Percentiles rank a stretch among this genome's conserved stretches.
phyloP scores from a whole-genome alignment of 2,797 vertebrate species.

The Malacoraja senta region DNA sequence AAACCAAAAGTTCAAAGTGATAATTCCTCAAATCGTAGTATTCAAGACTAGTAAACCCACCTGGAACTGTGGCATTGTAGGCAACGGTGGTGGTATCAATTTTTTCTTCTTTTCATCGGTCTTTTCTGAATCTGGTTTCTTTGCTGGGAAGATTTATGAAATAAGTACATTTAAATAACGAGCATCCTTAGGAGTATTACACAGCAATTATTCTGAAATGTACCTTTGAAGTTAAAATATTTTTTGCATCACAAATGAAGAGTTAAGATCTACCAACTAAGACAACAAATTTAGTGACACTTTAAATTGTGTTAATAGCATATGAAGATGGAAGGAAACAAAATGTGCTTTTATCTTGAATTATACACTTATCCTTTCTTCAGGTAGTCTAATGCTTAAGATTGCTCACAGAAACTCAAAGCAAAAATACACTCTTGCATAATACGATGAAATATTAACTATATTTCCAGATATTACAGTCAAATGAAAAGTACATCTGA shows the following conservation, averaged over 20 bases:
- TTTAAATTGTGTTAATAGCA: not conserved
- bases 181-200: not conserved
- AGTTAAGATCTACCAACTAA: not conserved
- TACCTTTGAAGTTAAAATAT: not conserved
- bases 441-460: not conserved
- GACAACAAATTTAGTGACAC: too few species aligned
- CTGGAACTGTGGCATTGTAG: slow-evolving; percentile 78
- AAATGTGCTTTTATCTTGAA: not conserved
- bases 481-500: not conserved
- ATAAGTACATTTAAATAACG: slow-evolving; percentile 46
- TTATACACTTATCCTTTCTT: not conserved
- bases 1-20: not conserved
- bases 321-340: not conserved
- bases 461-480: not conserved
- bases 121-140: slow-evolving; percentile 69
- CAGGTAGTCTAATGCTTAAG: not conserved
- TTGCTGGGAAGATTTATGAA: slow-evolving; percentile 69
- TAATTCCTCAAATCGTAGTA: not conserved
- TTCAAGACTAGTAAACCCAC: slow-evolving; percentile 49
- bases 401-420: not conserved
- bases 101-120: slow-evolving; percentile 67
- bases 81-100: slow-evolving; percentile 55
- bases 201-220: not conserved
- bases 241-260: not conserved
- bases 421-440: not conserved